Conservation (phyloP, 1,140 invertebrate genomes). For the Anadara kagoshimensis region DNA sequence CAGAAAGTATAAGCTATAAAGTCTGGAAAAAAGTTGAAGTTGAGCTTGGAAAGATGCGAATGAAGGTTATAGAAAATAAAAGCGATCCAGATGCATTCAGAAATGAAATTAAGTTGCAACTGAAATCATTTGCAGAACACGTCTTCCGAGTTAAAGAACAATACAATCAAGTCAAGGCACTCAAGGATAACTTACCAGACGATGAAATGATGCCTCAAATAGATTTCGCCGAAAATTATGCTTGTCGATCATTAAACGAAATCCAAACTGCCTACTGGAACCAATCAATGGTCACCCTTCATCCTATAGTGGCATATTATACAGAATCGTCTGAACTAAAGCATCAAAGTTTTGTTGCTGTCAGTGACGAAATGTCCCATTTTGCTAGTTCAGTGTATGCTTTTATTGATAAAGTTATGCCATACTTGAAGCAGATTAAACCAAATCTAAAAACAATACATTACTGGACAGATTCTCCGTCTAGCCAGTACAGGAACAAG, state of each 20-base stretch:
- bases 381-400: no score
- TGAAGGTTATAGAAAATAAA: slow-evolving; percentile 14
- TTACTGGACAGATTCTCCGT: slow-evolving; percentile 51
- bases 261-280: slow-evolving; percentile 31
- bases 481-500: no score
- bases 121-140: slow-evolving; percentile 16
- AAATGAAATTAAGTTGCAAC: neutral
- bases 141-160: slow-evolving; percentile 13
- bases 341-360: slow-evolving; percentile 17
- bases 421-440: neutral
- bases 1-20: slow-evolving; percentile 1
- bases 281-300: slow-evolving; percentile 21
- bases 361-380: neutral
- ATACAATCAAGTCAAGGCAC: neutral
- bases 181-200: slow-evolving; percentile 16
- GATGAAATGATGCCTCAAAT: slow-evolving; percentile 21
- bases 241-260: slow-evolving; percentile 15
- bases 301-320: slow-evolving; percentile 36
- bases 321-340: neutral
- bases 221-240: slow-evolving; percentile 29
- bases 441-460: slow-evolving; percentile 32
- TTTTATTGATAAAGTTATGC: slow-evolving; percentile 4
- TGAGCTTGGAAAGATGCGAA: neutral
- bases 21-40: slow-evolving; percentile 23
- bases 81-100: neutral